A percentile compares a stretch with the other conserved stretches of the same genome.
These are phyloP conservation scores for Tachysurus fulvidraco DNA, from an alignment of 2,113 vertebrate species.

Conservation along the genomic window DNA sequence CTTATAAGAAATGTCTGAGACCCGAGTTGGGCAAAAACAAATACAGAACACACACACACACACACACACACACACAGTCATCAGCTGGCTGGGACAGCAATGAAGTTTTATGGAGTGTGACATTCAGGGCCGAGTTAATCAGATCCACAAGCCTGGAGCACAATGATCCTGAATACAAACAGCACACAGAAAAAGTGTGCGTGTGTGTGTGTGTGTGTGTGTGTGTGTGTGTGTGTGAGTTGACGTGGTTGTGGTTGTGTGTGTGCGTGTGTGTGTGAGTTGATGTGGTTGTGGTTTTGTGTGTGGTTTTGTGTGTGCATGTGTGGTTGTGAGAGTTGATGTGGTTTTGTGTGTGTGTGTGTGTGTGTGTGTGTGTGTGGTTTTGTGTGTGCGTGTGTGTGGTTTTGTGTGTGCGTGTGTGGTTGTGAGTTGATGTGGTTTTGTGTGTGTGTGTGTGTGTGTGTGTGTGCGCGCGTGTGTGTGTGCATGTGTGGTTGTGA, in stretches of 20 bases:
- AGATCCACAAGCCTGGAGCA: background rate
- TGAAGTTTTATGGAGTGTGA: constrained; percentile 9
- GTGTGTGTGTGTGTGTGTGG: no score
- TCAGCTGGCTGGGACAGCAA: constrained; percentile 12
- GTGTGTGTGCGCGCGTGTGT: no score
- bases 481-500: no score
- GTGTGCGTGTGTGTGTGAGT: background rate
- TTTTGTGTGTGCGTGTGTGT: no score
- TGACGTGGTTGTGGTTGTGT: constrained; percentile 13
- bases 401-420: no score
- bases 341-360: no score
- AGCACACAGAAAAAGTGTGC: background rate
- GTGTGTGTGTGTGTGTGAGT: background rate
- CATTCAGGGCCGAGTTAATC: constrained; percentile 3
- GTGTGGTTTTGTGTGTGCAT: no score
- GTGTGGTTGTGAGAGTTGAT: no score
- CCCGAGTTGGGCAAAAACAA: background rate
- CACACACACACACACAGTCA: constrained; percentile 10
- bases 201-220: background rate
- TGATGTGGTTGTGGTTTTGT: no score
- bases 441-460: background rate
- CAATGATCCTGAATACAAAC: background rate
- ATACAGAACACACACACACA: background rate
- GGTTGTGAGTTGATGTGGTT: no score
- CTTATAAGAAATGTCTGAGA: background rate